phyloP scores from a whole-genome alignment of 2,113 vertebrate species.

The Nothobranchius kuhntae region DNA sequence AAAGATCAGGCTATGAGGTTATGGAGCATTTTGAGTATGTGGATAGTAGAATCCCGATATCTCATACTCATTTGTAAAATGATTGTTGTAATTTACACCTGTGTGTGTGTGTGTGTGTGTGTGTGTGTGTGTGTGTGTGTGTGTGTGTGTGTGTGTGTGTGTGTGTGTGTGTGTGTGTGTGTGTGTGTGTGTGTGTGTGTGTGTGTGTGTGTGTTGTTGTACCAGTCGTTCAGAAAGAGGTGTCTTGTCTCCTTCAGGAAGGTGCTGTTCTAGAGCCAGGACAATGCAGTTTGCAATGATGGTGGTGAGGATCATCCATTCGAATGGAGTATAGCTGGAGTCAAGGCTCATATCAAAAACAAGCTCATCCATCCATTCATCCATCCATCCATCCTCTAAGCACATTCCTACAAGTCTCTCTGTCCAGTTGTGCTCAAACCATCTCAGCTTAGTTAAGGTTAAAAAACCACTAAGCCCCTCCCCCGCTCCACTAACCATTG shows the following conservation, averaged over 20 bases:
- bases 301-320: slow-evolving; percentile 82
- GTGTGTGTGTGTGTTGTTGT: slow-evolving; percentile 34
- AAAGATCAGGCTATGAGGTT: neutral
- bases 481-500: too few species aligned
- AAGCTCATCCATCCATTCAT: neutral
- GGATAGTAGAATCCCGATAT: too few species aligned
- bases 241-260: slow-evolving; percentile 79
- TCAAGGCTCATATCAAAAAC: slow-evolving; percentile 62
- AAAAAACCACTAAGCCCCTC: too few species aligned
- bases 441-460: too few species aligned
- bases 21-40: too few species aligned
- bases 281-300: slow-evolving; percentile 83
- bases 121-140: neutral
- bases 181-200: slow-evolving; percentile 6
- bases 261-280: slow-evolving; percentile 79
- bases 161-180: neutral
- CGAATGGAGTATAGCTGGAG: slow-evolving; percentile 75
- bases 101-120: too few species aligned
- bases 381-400: too few species aligned
- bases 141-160: neutral
- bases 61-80: too few species aligned
- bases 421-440: too few species aligned
- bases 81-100: too few species aligned
- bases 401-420: too few species aligned
- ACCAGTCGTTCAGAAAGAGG: slow-evolving; percentile 81